A percentile compares a stretch with the other conserved stretches of the same genome.
Evolutionary conservation across 2,888 invertebrate genomes (phyloP).

Genomic region (Doris montereyensis): DNA sequence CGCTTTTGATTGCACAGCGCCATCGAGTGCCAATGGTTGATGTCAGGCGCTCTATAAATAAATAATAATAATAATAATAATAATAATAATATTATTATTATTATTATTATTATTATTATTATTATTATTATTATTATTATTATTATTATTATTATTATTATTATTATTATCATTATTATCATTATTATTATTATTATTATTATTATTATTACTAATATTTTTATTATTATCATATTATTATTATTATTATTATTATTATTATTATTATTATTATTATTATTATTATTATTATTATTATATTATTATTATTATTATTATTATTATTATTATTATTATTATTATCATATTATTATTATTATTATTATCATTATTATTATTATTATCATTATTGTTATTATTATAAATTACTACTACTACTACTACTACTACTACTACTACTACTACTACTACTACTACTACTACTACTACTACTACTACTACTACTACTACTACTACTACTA

Average conservation of each 20-base stretch:
- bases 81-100: constrained; percentile 1
- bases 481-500: not conserved
- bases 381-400: not conserved
- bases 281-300: not conserved
- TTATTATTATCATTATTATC: too few relatives aligned
- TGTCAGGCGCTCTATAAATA: too few relatives aligned
- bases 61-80: not conserved
- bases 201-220: not conserved
- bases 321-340: not conserved
- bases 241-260: too few relatives aligned
- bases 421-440: not conserved
- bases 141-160: not conserved
- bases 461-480: not conserved
- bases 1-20: too few relatives aligned
- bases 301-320: not conserved
- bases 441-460: not conserved
- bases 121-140: not conserved
- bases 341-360: not conserved
- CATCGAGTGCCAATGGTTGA: too few relatives aligned
- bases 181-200: too few relatives aligned
- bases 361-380: not conserved
- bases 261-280: not conserved
- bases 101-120: not conserved
- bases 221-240: not conserved
- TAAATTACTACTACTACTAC: not conserved